Evolutionary conservation across 2,797 vertebrate species (phyloP), one percentile per base, ranked within the genome.

Genomic region (Channallabes apus): DNA sequence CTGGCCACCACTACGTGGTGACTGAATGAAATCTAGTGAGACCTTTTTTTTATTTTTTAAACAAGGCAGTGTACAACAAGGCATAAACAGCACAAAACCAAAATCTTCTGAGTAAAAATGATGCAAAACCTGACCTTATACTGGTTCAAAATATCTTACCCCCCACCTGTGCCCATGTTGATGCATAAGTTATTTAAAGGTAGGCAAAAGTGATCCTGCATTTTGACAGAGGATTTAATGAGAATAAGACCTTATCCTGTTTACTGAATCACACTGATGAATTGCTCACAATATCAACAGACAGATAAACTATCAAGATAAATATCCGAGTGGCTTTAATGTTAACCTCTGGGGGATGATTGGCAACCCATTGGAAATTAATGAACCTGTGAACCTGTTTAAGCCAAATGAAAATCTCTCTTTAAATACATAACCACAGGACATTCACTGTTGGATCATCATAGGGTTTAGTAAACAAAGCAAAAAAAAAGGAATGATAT

Each of bases 391-490:
- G 51, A 76, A 76, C 18, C 76, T 64, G 24, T 24, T 38, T 17
- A 46, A 46, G 35, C 22, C n/a, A 62, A 79, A 79, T 2, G 6
- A n/a, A 51, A 80, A 80, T 81, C 84, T 46, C 32, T 2, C 12
- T 69, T n/a, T 69, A 35, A 46, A 22, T 67, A 59, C 29, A 69
- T 18, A 27, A 82, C 76, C 65, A 69, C 27, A 82, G 14, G 56
- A 82, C 38, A 46, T 22, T 41, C n/a, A 5, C 35, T 46, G 65
- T 15, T 11, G 38, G n/a, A 27, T 17, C 87, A 92, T 94, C 91
- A 92, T 88, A 86, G 75, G n/a, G 27, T 90, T 91, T 90, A 92
- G 38, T 27, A 29, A 75, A 73, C 20, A 41, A 11, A 58, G 58
- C 59, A 51, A 46, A 41, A n/a, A 12, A 65, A 62, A 62, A 41